A percentile compares a stretch with the other conserved stretches of the same genome.
Conservation (phyloP, 2,113 vertebrate species). For the Syngnathus typhle region DNA sequence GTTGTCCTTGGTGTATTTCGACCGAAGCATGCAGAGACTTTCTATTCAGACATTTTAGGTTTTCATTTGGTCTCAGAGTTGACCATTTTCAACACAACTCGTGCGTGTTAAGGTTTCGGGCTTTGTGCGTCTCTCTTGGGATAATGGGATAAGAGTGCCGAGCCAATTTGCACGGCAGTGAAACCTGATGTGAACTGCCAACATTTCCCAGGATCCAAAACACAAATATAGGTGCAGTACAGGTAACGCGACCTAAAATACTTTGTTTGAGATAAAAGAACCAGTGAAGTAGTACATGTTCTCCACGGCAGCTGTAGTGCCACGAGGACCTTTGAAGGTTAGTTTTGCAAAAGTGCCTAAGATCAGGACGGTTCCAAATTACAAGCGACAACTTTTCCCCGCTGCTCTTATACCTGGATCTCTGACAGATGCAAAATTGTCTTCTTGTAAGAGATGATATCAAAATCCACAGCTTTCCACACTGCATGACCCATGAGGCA, state of each 20-base stretch:
- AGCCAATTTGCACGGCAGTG: constrained; percentile 29
- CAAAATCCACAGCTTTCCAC: constrained; percentile 95
- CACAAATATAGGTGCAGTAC: neutral
- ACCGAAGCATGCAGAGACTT: no score
- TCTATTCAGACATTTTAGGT: no score
- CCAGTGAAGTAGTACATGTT: no score
- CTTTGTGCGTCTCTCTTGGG: constrained; percentile 7
- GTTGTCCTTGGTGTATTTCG: no score
- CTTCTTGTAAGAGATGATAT: constrained; percentile 93
- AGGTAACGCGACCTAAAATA: no score
- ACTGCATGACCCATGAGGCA: constrained; percentile 87
- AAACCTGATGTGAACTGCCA: constrained; percentile 1
- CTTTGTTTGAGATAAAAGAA: no score
- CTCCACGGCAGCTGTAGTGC: neutral
- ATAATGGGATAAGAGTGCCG: constrained; percentile 40
- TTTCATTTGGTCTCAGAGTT: no score
- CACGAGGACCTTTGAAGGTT: no score
- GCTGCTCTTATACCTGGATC: constrained; percentile 76
- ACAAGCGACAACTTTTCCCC: neutral
- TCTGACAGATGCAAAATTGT: constrained; percentile 94
- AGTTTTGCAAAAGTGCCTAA: no score
- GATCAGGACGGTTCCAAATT: neutral
- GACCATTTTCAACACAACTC: no score
- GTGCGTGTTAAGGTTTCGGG: neutral
- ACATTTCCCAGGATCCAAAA: neutral